Evolutionary conservation across 2,888 invertebrate species (phyloP).

Genomic region (Phalangium opilio): DNA sequence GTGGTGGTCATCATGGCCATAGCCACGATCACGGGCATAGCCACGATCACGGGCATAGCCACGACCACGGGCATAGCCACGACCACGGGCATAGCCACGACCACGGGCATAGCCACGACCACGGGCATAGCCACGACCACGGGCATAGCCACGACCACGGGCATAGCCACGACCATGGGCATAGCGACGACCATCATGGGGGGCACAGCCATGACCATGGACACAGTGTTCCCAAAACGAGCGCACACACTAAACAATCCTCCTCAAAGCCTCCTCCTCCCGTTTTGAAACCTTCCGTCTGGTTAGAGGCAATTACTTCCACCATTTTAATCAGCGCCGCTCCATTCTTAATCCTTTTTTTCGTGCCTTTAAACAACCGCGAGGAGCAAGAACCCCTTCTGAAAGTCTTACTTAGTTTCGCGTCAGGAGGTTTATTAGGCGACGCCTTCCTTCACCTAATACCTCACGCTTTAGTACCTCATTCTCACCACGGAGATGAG

Average conservation of each 20-base stretch:
- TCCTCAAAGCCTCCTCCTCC: constrained; percentile 1
- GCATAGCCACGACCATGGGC: not conserved
- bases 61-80: constrained; percentile 15
- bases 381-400: constrained; percentile 68
- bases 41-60: constrained; percentile 13
- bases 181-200: constrained; percentile 10
- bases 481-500: constrained; percentile 31
- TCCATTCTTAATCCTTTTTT: constrained; percentile 79
- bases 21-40: constrained; percentile 8
- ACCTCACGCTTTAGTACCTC: constrained; percentile 57
- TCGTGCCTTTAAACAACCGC: constrained; percentile 79
- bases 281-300: constrained; percentile 33
- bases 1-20: no score
- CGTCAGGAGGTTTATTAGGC: constrained; percentile 86
- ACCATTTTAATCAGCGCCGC: constrained; percentile 88
- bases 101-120: no score
- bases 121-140: constrained; percentile 13
- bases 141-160: not conserved
- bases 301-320: constrained; percentile 70
- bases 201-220: not conserved
- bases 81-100: constrained; percentile 2
- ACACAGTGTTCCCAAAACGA: not conserved
- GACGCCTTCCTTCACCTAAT: constrained; percentile 98
- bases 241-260: not conserved
- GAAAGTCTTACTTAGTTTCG: constrained; percentile 80